Evolutionary conservation across 2,113 vertebrate genomes (phyloP).

Genomic region (Herpetotheres cachinnans): DNA sequence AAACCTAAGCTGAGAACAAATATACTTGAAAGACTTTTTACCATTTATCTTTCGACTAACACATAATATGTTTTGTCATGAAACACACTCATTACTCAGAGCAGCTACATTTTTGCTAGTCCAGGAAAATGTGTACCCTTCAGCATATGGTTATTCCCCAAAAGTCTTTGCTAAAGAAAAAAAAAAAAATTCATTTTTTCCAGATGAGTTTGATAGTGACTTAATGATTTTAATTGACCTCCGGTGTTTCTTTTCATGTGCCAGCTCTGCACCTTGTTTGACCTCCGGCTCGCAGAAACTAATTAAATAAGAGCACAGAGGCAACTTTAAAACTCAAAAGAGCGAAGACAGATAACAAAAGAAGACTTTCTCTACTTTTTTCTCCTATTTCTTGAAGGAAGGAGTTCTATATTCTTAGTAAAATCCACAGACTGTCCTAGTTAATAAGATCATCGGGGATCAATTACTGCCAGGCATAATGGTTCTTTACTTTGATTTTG

Average conservation of each 20-base stretch:
- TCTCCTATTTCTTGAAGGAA: not conserved
- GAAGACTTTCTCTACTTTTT: not conserved
- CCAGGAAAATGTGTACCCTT: not conserved
- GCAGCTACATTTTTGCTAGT: not conserved
- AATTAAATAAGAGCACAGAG: constrained; percentile 18
- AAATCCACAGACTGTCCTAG: not conserved
- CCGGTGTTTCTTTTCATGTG: not conserved
- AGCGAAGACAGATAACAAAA: not conserved
- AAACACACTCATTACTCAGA: not conserved
- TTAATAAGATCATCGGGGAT: constrained; percentile 35
- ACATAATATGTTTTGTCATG: not conserved
- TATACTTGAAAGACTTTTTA: not conserved
- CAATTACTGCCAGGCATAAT: not conserved
- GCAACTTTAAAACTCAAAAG: not conserved
- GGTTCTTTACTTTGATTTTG: not conserved
- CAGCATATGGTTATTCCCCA: not conserved
- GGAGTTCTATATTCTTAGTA: not conserved
- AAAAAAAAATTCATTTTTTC: not conserved
- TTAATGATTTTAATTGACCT: constrained; percentile 50
- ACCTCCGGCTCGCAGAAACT: constrained; percentile 33
- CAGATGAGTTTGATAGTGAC: constrained; percentile 18
- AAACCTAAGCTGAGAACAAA: not conserved
- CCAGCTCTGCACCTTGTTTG: constrained; percentile 23
- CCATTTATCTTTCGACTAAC: not conserved
- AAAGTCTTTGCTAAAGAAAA: not conserved